Base-by-base conservation (phyloP, 1,140 invertebrate species). In the Drosophila tropicalis region DNA sequence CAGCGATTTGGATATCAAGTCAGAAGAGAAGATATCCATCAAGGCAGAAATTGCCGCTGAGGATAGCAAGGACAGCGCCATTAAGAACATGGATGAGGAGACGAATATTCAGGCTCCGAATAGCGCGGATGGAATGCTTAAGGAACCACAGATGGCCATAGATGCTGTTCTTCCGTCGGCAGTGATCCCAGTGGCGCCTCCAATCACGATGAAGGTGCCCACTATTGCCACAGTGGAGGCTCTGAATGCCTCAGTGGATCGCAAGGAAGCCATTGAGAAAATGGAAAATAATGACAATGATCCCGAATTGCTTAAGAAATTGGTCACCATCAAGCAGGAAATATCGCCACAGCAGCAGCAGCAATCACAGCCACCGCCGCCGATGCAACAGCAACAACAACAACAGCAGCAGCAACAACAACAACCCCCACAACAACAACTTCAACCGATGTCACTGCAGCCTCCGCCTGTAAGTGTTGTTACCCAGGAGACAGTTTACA, bases 21-120 rank as follows among this genome's bases (percentile, higher is more conserved):
- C 72, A 7, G 89, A 90, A 10, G 90, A 90, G 13, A 91, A 91
- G 55, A 13, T 12, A 13, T 63, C 70, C n/a, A 77, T 68, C 63
- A 91, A 84, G 65, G 66, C 67, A 17, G 90, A 85, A 54, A 44
- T 74, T 6, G 41, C 61, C 39, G 55, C 71, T 9, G 90, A 91
- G 9, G 84, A 91, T 62, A 83, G 76, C 68, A 91, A 91, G 63
- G 90, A 91, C 44, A 76, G 73, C 66, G 67, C 79, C 56, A 91
- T 91, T 60, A 91, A 91, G 65, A 94, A 89, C 54, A 81, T 86
- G 69, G 91, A 92, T 12, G 91, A 92, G 64, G 91, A 92, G 44
- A 92, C 91, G 5, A 92, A 92, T 61, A 91, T 91, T 13, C 91
- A 92, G 47, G 87, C 91, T 19, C 90, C 90, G 0, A 81, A 60